A percentile compares a stretch with the other conserved stretches of the same genome.
Conservation (phyloP, 2,113 vertebrate species). For the Benitochromis conjunctus region DNA sequence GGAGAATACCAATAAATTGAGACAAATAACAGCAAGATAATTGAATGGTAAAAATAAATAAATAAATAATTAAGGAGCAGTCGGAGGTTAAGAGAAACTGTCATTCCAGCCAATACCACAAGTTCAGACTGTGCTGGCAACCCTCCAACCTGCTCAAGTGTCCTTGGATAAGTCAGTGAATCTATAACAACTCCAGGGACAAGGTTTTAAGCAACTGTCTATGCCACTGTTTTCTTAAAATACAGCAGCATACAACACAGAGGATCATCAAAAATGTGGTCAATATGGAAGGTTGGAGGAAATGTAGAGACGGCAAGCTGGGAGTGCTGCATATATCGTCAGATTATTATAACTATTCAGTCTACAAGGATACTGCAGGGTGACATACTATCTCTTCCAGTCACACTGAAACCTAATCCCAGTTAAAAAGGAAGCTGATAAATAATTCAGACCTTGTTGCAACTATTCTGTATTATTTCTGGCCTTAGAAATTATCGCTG, state of each 20-base stretch:
- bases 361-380: constrained; percentile 47
- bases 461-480: constrained; percentile 63
- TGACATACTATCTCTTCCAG: constrained; percentile 36
- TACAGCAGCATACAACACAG: neutral
- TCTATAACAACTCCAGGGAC: neutral
- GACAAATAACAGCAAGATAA: neutral
- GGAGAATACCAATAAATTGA: neutral
- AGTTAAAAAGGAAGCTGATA: constrained; percentile 57
- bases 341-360: constrained; percentile 14
- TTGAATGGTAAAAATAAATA: neutral
- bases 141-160: constrained; percentile 1
- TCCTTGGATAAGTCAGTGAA: constrained; percentile 4
- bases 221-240: neutral
- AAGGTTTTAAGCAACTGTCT: neutral
- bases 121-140: neutral
- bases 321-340: neutral
- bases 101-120: neutral
- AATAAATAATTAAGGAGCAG: neutral
- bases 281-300: neutral
- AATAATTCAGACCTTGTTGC: constrained; percentile 73
- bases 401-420: constrained; percentile 60
- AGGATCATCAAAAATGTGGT: neutral
- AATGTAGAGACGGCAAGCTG: neutral
- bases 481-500: constrained; percentile 51
- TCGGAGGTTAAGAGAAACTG: neutral